These are phyloP conservation scores for Bubo bubo DNA, from an alignment of 2,113 vertebrate species.

Conservation along the genomic window DNA sequence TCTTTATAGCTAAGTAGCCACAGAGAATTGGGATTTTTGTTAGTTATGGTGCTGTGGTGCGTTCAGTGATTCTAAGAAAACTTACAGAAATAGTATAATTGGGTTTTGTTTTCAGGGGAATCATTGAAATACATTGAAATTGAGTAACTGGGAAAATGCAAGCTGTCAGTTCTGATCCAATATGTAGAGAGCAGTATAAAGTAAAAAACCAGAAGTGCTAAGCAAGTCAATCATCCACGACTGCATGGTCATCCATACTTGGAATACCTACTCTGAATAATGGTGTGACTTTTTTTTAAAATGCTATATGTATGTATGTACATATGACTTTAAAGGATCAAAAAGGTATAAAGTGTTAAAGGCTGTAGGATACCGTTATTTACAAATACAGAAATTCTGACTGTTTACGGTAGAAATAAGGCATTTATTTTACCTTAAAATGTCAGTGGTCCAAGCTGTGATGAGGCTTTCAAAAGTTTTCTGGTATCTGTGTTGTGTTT, in stretches of 20 bases:
- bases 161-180: not conserved
- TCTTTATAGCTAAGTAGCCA: not conserved
- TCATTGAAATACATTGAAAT: not conserved
- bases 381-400: not conserved
- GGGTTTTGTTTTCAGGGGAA: not conserved
- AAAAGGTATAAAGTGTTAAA: not conserved
- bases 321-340: not conserved
- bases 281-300: not conserved
- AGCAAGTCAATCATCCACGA: not conserved
- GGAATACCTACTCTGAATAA: not conserved
- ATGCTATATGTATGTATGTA: not conserved
- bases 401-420: not conserved
- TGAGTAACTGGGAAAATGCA: not conserved
- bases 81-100: not conserved
- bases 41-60: not conserved
- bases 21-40: not conserved
- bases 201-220: not conserved
- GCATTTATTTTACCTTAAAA: not conserved
- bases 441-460: not conserved
- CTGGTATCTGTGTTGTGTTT: fast-evolving
- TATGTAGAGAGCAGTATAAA: not conserved
- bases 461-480: not conserved
- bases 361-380: not conserved
- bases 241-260: not conserved
- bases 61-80: not conserved